These are phyloP conservation scores for Alcedo atthis DNA, from an alignment of 2,797 vertebrate species.

Conservation along the genomic window DNA sequence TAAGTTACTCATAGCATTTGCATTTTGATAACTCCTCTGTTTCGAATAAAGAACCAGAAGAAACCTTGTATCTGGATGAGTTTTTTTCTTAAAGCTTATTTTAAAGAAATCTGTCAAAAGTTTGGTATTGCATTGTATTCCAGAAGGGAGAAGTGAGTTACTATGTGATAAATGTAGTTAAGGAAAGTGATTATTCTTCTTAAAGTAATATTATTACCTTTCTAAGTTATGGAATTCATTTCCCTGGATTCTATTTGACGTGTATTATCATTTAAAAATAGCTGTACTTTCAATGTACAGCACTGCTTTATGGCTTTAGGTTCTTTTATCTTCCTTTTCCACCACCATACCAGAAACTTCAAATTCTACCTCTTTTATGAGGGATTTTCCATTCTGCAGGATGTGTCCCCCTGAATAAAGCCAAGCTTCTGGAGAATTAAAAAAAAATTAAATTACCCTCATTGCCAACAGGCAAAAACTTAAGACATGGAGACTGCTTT, in stretches of 20 bases:
- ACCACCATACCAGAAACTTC: not conserved
- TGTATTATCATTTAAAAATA: constrained; percentile 49
- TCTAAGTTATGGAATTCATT: constrained; percentile 53
- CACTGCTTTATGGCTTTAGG: constrained; percentile 8
- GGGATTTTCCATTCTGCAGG: not conserved
- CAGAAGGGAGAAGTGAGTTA: constrained; percentile 51
- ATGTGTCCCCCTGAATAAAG: not conserved
- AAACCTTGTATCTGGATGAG: constrained; percentile 37
- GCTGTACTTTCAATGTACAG: constrained; percentile 22
- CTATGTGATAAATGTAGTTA: constrained; percentile 62
- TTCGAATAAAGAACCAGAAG: constrained; percentile 60
- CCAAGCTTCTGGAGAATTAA: not conserved
- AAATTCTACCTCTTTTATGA: not conserved
- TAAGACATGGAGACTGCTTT: not conserved
- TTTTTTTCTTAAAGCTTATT: constrained; percentile 42
- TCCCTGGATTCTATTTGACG: constrained; percentile 21
- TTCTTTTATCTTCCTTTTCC: constrained; percentile 32
- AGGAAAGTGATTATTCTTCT: constrained; percentile 66
- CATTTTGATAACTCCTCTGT: constrained; percentile 75
- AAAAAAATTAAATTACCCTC: not conserved
- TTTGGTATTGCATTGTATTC: constrained; percentile 28
- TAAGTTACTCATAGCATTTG: constrained; percentile 71
- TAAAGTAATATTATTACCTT: constrained; percentile 54
- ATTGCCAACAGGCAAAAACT: not conserved
- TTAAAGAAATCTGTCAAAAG: constrained; percentile 54